Base-by-base conservation (phyloP, 92 coral and sea anemone species). In the Porites evermanni region DNA sequence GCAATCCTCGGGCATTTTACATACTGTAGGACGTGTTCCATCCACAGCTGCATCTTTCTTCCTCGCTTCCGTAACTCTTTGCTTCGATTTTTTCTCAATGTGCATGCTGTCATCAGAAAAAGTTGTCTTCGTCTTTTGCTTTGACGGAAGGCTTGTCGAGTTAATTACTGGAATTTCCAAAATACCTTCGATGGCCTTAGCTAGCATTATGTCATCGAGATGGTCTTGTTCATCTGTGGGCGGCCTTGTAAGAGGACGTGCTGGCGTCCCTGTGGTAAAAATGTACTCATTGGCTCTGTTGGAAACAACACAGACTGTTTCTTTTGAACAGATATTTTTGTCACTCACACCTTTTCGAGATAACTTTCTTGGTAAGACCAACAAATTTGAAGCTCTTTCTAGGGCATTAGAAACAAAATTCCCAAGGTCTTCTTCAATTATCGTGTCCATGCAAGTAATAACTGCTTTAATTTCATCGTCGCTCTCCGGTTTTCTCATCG, bases 161-260 rank as follows among this genome's bases (percentile, higher is more conserved):
- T 38, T 60, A 79, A 53, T 26, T 13, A 56, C 56, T 52, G 84
- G 84, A 79, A 79, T 79, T 53, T 53, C 53, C 63, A 79, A 8
- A 14, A 79, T 79, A 24, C 67, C 84, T 24, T 79, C n/a, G 23
- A 79, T 53, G 21, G 47, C 53, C 67, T 51, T 61, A 21, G 51
- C 74, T 52, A 79, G 24, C 16, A 50, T 56, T 21, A 52, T 52
- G 16, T 79, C 83, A 17, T 51, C 59, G 6, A 8, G 1, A 51
- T 12, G 64, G 51, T 10, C 52, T 6, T 2, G 58, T 19, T 64
- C 19, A 6, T 7, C 26, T 20, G 14, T 7, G 12, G 83, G 32
- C 17, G 6, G 70, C 12, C 52, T 23, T 38, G 19, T 79, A 11
- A 18, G 44, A 50, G 52, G 47, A 12, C n/a, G 77, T 19, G 52